A percentile compares a stretch with the other conserved stretches of the same genome.
Evolutionary conservation across 1,140 invertebrate species (phyloP).

Genomic region (Hypothenemus hampei): DNA sequence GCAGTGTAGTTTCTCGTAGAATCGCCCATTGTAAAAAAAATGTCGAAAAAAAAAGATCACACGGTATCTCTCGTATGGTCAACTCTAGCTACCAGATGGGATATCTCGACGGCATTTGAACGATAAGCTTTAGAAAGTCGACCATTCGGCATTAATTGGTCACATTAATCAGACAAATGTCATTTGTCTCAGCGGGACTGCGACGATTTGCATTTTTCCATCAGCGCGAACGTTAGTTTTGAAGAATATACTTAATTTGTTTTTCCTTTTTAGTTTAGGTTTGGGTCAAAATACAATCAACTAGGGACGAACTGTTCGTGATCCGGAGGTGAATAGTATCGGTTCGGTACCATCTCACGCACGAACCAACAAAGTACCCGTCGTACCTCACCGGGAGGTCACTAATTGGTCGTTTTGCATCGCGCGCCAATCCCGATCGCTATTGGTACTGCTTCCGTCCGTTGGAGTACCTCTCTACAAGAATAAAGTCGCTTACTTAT

Average conservation of each 20-base stretch:
- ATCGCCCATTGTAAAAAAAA: constrained; percentile 1
- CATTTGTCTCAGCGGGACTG: constrained; percentile 16
- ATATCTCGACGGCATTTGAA: constrained; percentile 14
- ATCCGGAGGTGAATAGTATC: constrained; percentile 17
- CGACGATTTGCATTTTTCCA: neutral
- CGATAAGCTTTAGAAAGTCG: constrained; percentile 18
- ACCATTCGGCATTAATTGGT: constrained; percentile 13
- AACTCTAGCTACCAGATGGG: constrained; percentile 12
- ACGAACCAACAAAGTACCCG: constrained; percentile 8
- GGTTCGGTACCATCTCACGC: constrained; percentile 12
- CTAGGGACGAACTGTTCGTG: constrained; percentile 3
- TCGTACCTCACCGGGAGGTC: constrained; percentile 16
- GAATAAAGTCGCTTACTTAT: neutral
- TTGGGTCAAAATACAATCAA: too few relatives aligned
- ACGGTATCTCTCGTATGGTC: constrained; percentile 5
- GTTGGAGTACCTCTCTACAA: neutral
- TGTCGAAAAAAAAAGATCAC: constrained; percentile 7
- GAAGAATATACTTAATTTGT: too few relatives aligned
- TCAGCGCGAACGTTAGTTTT: too few relatives aligned
- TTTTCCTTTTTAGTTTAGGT: neutral
- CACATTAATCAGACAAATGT: constrained; percentile 21
- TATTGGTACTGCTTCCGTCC: constrained; percentile 20
- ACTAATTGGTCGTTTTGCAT: constrained; percentile 24
- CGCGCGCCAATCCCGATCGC: constrained; percentile 15
- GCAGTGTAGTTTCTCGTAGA: neutral